Conservation (phyloP, 2,113 vertebrate species). For the Oncorhynchus gorbuscha region DNA sequence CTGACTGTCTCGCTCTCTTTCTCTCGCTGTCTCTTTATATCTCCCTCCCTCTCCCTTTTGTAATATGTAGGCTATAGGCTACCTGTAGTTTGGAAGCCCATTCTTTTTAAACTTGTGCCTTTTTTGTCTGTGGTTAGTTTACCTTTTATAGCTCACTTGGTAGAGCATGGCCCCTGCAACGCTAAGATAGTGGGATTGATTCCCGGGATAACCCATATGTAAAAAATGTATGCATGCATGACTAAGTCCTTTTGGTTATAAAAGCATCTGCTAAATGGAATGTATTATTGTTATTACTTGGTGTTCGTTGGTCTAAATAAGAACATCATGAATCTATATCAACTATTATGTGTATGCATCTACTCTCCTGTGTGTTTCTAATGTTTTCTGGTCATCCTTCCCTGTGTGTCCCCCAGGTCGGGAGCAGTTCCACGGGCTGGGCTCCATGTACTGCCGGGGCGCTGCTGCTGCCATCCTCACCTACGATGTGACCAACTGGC, state of each 20-base stretch:
- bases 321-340: no score
- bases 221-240: no score
- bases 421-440: conserved; percentile 95
- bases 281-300: no score
- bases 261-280: no score
- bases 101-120: neutral
- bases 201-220: no score
- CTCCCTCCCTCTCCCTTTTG: neutral
- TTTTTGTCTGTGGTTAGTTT: no score
- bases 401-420: conserved; percentile 74
- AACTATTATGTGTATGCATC: neutral
- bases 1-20: conserved; percentile 27
- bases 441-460: conserved; percentile 95
- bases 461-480: conserved; percentile 89
- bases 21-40: neutral
- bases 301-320: no score
- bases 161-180: no score
- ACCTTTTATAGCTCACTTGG: no score
- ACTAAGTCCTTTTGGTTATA: no score
- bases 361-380: neutral
- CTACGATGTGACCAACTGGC: conserved; percentile 88
- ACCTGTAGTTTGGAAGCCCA: neutral
- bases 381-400: neutral
- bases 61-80: neutral
- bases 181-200: no score